Evolutionary conservation across 1,140 invertebrate species (phyloP), one percentile per base, ranked within the genome.

Genomic region (Trichonephila clavipes): DNA sequence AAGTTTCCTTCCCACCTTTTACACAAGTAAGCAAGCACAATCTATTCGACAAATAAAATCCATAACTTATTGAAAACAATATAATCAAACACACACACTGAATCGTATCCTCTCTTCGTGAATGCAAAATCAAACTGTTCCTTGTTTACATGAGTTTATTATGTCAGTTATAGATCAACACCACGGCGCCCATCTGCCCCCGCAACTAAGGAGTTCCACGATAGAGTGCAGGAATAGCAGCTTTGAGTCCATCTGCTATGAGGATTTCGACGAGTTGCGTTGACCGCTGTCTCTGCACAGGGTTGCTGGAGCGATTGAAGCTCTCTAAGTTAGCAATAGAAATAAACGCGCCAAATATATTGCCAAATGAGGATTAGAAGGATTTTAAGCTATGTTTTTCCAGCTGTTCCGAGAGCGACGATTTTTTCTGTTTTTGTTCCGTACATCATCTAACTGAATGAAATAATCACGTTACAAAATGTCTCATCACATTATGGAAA

Each of bases 231-330:
- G 16, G 28, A 77, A 16, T 44, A 64, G 59, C n/a, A 64, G 86
- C 86, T 64, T 88, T 88, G 24, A 88, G 86, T 88, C 62, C 86
- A 88, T 88, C 86, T 88, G 86, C 86, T 28, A 28, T 62, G 40
- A 18, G 62, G 34, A 88, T 64, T 64, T 64, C 59, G 62, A 62
- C 51, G 86, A 88, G 59, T 64, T 88, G 59, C 28, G 86, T 64
- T 88, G 62, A 88, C 86, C 86, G 86, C 86, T 88, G 86, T 88
- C 34, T 88, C 61, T 24, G 83, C 58, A 85, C n/a, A 88, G 62
- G 86, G 86, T 88, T 88, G 58, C 86, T 88, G 64, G 61, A 64
- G 59, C 24, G n/a, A 87, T 82, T 21, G 44, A 51, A 83, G 44
- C 12, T 24, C 24, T 44, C 44, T 28, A 12, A 83, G 44, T 83